Conservation (phyloP, 2,888 invertebrate species). For the Pogonocherus hispidulus region DNA sequence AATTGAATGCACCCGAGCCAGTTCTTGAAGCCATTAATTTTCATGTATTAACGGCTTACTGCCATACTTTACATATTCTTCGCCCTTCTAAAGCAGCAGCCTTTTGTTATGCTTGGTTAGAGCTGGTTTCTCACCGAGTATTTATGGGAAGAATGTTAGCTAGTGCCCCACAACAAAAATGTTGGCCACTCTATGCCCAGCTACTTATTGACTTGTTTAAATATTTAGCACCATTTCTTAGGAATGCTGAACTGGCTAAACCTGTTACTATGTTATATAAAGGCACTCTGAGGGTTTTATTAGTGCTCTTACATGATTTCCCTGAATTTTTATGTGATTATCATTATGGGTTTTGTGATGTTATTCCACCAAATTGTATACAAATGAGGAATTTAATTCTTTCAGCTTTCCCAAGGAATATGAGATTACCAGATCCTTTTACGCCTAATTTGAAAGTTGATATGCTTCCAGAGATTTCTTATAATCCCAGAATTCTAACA, state of each 20-base stretch:
- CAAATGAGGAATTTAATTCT: conserved; percentile 98
- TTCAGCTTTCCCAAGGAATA: conserved; percentile 97
- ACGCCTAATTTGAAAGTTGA: conserved; percentile 97
- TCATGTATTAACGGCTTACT: conserved; percentile 95
- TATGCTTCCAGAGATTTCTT: conserved; percentile 88
- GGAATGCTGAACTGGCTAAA: conserved; percentile 96
- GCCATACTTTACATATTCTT: conserved; percentile 94
- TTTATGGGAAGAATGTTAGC: conserved; percentile 96
- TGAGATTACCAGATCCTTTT: conserved; percentile 98
- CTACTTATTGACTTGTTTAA: conserved; percentile 96
- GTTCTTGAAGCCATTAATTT: conserved; percentile 95
- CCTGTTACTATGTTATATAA: conserved; percentile 96
- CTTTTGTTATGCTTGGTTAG: conserved; percentile 98
- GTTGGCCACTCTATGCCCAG: conserved; percentile 98
- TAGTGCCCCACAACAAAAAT: conserved; percentile 92
- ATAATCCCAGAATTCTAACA: conserved; percentile 90
- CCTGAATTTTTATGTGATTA: conserved; percentile 99
- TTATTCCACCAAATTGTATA: conserved; percentile 99
- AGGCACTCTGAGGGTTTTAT: conserved; percentile 90
- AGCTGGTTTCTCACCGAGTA: conserved; percentile 95
- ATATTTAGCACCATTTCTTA: conserved; percentile 93
- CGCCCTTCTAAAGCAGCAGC: conserved; percentile 94
- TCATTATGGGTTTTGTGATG: conserved; percentile 99
- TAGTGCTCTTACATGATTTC: conserved; percentile 97
- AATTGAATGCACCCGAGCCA: conserved; percentile 94